Evolutionary conservation across 2,113 vertebrate genomes (phyloP).

Genomic region (Planiliza haematocheilus): DNA sequence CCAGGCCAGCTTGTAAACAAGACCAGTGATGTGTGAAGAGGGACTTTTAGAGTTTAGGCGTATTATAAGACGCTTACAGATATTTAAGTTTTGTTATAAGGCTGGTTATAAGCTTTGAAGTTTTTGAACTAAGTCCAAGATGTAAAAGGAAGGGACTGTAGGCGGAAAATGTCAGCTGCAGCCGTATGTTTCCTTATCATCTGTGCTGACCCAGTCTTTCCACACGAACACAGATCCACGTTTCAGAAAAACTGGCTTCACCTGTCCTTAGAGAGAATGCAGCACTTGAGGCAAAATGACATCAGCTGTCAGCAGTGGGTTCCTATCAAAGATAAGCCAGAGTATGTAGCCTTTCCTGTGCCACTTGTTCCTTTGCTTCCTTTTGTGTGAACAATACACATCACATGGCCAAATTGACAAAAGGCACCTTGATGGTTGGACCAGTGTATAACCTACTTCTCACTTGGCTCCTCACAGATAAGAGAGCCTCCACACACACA

Average conservation of each 20-base stretch:
- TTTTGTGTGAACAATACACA: slow-evolving; percentile 18
- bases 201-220: slow-evolving; percentile 46
- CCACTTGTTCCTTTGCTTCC: slow-evolving; percentile 45
- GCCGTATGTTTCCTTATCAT: slow-evolving; percentile 32
- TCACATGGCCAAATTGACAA: slow-evolving; percentile 13
- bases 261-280: slow-evolving; percentile 44
- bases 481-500: slow-evolving; percentile 24
- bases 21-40: neutral
- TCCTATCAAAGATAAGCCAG: slow-evolving; percentile 6
- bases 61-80: neutral
- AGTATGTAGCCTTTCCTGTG: slow-evolving; percentile 66
- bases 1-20: slow-evolving; percentile 77
- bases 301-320: slow-evolving; percentile 34
- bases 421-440: too few species aligned
- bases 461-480: slow-evolving; percentile 3
- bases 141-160: neutral
- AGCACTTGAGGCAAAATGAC: slow-evolving; percentile 66
- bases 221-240: slow-evolving; percentile 4
- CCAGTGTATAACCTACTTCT: neutral
- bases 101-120: neutral
- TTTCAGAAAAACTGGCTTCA: slow-evolving; percentile 56
- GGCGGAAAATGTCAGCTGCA: neutral
- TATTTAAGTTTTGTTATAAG: neutral
- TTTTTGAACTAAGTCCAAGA: neutral
- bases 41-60: neutral